Evolutionary conservation across 2,113 vertebrate genomes (phyloP).

Genomic region (Cichladusa arquata): DNA sequence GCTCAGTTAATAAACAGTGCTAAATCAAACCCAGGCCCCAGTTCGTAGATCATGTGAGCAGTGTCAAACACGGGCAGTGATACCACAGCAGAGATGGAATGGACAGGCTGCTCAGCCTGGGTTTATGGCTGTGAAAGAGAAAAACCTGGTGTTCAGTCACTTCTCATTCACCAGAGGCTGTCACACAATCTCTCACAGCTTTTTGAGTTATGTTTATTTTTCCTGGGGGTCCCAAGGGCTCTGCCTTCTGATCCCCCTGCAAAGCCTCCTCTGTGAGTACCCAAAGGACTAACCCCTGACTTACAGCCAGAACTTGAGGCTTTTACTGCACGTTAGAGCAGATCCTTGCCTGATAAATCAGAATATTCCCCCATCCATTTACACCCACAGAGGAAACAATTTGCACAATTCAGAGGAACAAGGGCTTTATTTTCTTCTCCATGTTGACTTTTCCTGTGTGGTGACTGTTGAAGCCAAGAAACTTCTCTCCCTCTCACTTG

Average conservation of each 20-base stretch:
- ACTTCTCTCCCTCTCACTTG: neutral
- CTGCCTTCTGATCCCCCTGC: neutral
- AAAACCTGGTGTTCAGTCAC: constrained; percentile 59
- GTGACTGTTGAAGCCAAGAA: neutral
- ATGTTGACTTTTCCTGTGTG: neutral
- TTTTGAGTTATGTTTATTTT: constrained; percentile 44
- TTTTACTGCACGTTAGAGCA: constrained; percentile 2
- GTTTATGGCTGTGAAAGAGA: constrained; percentile 59
- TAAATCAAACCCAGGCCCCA: constrained; percentile 67
- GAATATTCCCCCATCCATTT: constrained; percentile 4
- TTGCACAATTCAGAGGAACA: constrained; percentile 3
- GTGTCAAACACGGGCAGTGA: constrained; percentile 17
- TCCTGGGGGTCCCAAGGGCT: constrained; percentile 13
- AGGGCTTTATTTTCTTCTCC: constrained; percentile 17
- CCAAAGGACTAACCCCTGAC: constrained; percentile 1
- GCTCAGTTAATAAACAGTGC: constrained; percentile 62
- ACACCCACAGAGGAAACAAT: constrained; percentile 10
- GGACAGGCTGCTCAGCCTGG: constrained; percentile 7
- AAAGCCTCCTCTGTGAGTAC: constrained; percentile 4
- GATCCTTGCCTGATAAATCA: constrained; percentile 52
- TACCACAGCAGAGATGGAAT: constrained; percentile 37
- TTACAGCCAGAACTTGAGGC: neutral
- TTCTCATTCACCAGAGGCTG: constrained; percentile 51
- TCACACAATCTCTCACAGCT: constrained; percentile 45
- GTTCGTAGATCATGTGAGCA: constrained; percentile 55